phyloP scores from a whole-genome alignment of 1,140 invertebrate genomes.

The Aphaenogaster ashmeadi region DNA sequence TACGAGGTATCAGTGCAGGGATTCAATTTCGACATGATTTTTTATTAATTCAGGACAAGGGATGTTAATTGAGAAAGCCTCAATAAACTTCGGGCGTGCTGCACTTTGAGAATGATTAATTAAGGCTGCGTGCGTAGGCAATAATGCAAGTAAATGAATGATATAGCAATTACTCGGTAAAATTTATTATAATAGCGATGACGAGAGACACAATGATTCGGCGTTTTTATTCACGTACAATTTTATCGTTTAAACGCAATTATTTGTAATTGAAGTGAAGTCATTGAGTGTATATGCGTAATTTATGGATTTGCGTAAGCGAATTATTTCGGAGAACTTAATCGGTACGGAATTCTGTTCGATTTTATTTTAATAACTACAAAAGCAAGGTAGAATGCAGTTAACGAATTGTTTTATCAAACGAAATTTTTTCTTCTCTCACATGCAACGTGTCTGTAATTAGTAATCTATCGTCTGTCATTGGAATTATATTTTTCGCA shows the following conservation, averaged over 20 bases:
- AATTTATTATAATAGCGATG: slow-evolving; percentile 23
- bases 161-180: slow-evolving; percentile 58
- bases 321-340: slow-evolving; percentile 26
- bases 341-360: background rate
- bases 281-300: background rate
- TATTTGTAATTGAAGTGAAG: slow-evolving; percentile 19
- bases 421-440: background rate
- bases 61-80: slow-evolving; percentile 54
- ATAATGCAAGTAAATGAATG: slow-evolving; percentile 56
- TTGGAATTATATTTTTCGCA: background rate
- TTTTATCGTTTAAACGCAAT: slow-evolving; percentile 47
- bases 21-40: slow-evolving; percentile 52
- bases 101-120: slow-evolving; percentile 50
- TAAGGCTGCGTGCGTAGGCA: slow-evolving; percentile 60
- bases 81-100: background rate
- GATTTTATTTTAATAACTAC: background rate
- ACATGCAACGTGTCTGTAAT: background rate
- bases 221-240: slow-evolving; percentile 3
- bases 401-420: background rate
- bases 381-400: background rate
- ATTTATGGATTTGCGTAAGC: background rate
- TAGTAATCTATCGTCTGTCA: background rate
- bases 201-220: slow-evolving; percentile 2
- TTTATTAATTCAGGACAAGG: slow-evolving; percentile 60
- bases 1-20: slow-evolving; percentile 23